Evolutionary conservation across 2,113 vertebrate species (phyloP), one percentile per base, ranked within the genome.

Genomic region (Jacana jacana): DNA sequence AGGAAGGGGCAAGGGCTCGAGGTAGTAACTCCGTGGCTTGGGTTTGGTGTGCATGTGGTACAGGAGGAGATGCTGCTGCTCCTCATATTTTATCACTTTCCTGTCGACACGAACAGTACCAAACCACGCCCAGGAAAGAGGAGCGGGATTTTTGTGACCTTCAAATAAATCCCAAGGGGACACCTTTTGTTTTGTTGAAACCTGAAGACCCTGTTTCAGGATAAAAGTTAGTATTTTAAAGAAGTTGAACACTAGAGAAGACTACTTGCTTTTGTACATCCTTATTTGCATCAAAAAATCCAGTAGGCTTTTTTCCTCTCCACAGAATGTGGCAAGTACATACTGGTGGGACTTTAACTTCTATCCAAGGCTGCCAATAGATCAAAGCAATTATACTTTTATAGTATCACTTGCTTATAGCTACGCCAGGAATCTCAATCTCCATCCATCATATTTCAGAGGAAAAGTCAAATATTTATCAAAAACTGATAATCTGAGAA

Each of bases 101-200:
- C 98, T 97, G 75, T 98, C 96, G 0, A 98, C 93, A 19, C 97
- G 96, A 75, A 98, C 97, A 0, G 98, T 98, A 55, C 98, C 98
- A 49, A 98, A 98, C 98, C 98, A 98, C 10, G 98, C 97, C 98
- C 98, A 98, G 54, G 98, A 98, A 42, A 98, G 97, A 25, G 98
- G 98, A 25, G 97, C 97, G 10, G 98, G 98, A 85, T 97, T 98
- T 93, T 96, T 98, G 66, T 97, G 98, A 51, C 98, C 98, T 81
- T 98, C 98, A 65, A 98, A 97, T 81, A 98, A 89, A 90, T 97
- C 98, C 98, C 98, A 98, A 2, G 98, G 97, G 89, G 97, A 98
- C 66, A 98, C 96, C 42, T 98, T 98, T 91, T 98, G 98, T 86
- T 98, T 98, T 7, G 97, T 94, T 25, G 98, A 98, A 40, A 98